Evolutionary conservation across 2,797 vertebrate genomes (phyloP), one percentile per base, ranked within the genome.

Genomic region (Cuculus canorus): DNA sequence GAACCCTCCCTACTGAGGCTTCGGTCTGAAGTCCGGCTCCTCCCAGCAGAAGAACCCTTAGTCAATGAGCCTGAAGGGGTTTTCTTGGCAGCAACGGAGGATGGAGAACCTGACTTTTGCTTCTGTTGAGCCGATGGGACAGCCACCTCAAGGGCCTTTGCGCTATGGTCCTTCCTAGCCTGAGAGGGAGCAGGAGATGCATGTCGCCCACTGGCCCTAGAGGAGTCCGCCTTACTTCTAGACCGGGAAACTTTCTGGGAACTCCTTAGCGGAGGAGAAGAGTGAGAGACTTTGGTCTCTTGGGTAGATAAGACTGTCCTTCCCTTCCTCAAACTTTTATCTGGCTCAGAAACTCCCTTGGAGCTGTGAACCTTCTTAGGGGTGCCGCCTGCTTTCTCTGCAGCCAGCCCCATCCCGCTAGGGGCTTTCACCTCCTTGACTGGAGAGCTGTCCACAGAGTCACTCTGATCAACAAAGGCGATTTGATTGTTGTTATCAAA

Each of bases 401-500:
- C 76, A 33, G 98, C 96, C 43, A 98, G 97, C 72, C 96, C 98
- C 0, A 93, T 91, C n/a, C 98, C 98, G 95, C 95, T 97, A 69
- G 98, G 98, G 41, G 97, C 97, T 68, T 98, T 99, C 83, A 97
- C 98, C 61, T 99, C 99, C 97, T 99, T 99, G 76, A 98, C 97
- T 11, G 98, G 98, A 76, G 98, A 98, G 64, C 98, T 98, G 82
- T 99, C 98, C 35, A 98, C 98, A 64, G 98, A 98, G 88, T 98
- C 98, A 27, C 99, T 99, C 98, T 99, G 99, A 96, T 99, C 99
- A 78, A 99, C 96, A 78, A 98, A 99, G 59, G 98, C 98, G 1
- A 99, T 99, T 96, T 99, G 99, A 96, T 99, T 99, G 98, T 99
- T 99, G 98, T 99, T 99, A 95, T 99, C 99, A 35, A 98, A 98